These are phyloP conservation scores for Rhegmatorhina hoffmannsi DNA, from an alignment of 2,113 vertebrate species.

Conservation along the genomic window DNA sequence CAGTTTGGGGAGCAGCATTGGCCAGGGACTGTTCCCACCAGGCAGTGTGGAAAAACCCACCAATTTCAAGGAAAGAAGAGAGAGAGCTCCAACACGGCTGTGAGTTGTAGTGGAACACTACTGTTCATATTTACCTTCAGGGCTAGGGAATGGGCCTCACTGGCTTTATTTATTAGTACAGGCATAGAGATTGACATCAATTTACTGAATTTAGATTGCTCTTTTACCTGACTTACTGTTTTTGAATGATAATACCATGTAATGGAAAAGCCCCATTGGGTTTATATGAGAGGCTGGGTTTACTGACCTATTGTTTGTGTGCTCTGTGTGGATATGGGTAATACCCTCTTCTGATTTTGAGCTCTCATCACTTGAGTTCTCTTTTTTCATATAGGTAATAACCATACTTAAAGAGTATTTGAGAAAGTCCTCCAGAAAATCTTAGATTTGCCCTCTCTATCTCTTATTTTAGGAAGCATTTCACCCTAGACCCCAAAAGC, in stretches of 20 bases:
- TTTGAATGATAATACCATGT: neutral
- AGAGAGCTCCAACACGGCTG: neutral
- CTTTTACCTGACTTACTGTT: neutral
- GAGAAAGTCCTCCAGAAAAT: neutral
- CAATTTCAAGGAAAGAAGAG: neutral
- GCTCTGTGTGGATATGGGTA: neutral
- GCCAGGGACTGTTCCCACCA: neutral
- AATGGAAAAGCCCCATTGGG: neutral
- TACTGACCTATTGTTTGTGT: neutral
- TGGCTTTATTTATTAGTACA: neutral
- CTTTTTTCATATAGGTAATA: neutral
- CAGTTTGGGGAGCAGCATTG: neutral
- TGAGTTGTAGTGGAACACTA: neutral
- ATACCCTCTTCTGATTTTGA: neutral
- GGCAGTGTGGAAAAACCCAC: neutral
- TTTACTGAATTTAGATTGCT: neutral
- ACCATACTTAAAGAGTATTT: neutral
- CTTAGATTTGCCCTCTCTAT: neutral
- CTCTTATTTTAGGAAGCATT: neutral
- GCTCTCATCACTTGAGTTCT: neutral
- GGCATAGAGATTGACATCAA: neutral
- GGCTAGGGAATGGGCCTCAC: neutral
- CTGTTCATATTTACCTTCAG: neutral
- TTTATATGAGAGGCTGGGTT: neutral
- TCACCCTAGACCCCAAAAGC: neutral